Percentiles rank a stretch among this genome's conserved stretches.
phyloP scores from a whole-genome alignment of 2,888 invertebrate species.

The Drosophila siamana region DNA sequence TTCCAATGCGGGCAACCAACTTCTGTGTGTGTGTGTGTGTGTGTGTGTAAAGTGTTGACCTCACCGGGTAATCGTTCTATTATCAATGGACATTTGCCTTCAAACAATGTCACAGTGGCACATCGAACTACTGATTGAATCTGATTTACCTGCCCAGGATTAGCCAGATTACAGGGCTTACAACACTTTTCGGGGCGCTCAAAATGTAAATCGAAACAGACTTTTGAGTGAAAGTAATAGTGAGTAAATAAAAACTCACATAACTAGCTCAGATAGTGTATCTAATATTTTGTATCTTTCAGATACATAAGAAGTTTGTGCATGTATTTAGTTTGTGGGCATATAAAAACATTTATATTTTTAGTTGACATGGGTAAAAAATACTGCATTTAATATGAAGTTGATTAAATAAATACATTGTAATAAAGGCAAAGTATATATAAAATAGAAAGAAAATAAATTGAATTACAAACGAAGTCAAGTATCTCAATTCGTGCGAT shows the following conservation, averaged over 20 bases:
- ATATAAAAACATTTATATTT: too few species aligned
- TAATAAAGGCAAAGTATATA: too few species aligned
- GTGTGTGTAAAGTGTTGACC: constrained; percentile 68
- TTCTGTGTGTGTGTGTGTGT: constrained; percentile 22
- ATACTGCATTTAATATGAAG: too few species aligned
- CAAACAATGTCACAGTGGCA: constrained; percentile 71
- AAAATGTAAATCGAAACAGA: constrained; percentile 7
- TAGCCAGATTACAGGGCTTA: constrained; percentile 51
- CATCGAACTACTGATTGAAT: constrained; percentile 42
- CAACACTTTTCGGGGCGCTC: constrained; percentile 44
- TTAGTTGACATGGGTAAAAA: too few species aligned
- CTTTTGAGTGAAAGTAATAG: neutral
- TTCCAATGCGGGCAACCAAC: constrained; percentile 50
- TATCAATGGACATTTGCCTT: constrained; percentile 67
- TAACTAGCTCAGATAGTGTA: neutral
- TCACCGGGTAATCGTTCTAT: constrained; percentile 74
- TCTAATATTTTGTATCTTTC: neutral
- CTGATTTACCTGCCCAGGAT: constrained; percentile 65
- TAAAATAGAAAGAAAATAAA: too few species aligned
- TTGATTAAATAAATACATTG: too few species aligned
- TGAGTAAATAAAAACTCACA: neutral
- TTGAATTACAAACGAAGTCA: too few species aligned
- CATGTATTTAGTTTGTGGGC: too few species aligned
- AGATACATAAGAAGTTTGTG: neutral
- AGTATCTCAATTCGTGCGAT: too few species aligned